phyloP scores from a whole-genome alignment of 2,888 invertebrate genomes.

The Gibbula magus region DNA sequence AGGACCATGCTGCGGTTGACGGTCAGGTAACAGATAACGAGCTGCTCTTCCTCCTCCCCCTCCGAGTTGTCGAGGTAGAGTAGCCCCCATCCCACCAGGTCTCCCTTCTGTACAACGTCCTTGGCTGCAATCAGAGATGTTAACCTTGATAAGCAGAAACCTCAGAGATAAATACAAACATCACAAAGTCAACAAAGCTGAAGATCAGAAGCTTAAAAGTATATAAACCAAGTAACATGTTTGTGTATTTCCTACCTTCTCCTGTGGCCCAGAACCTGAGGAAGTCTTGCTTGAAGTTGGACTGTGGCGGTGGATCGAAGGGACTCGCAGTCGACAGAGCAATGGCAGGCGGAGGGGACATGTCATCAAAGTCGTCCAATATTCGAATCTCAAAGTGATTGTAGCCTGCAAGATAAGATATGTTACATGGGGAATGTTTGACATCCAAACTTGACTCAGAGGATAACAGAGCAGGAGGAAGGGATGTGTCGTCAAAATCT shows the following conservation, averaged over 20 bases:
- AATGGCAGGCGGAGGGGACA: slow-evolving; percentile 63
- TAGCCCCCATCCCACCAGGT: slow-evolving; percentile 71
- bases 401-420: slow-evolving; percentile 59
- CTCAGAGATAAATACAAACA: neutral
- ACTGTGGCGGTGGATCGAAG: slow-evolving; percentile 54
- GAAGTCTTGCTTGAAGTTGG: slow-evolving; percentile 66
- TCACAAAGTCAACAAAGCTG: neutral
- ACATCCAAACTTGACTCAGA: no score
- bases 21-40: slow-evolving; percentile 71
- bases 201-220: neutral
- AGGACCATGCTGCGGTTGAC: slow-evolving; percentile 68
- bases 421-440: no score
- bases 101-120: slow-evolving; percentile 60
- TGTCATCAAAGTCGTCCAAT: slow-evolving; percentile 61
- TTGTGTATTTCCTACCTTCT: slow-evolving; percentile 53
- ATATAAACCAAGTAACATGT: neutral
- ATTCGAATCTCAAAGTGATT: slow-evolving; percentile 71
- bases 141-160: neutral
- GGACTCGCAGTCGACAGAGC: slow-evolving; percentile 66
- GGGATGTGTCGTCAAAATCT: no score
- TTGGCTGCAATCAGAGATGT: slow-evolving; percentile 47
- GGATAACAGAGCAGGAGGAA: no score
- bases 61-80: slow-evolving; percentile 58
- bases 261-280: slow-evolving; percentile 69
- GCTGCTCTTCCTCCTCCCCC: slow-evolving; percentile 56